These are phyloP conservation scores for Piaya cayana DNA, from an alignment of 2,113 vertebrate species.

Conservation along the genomic window DNA sequence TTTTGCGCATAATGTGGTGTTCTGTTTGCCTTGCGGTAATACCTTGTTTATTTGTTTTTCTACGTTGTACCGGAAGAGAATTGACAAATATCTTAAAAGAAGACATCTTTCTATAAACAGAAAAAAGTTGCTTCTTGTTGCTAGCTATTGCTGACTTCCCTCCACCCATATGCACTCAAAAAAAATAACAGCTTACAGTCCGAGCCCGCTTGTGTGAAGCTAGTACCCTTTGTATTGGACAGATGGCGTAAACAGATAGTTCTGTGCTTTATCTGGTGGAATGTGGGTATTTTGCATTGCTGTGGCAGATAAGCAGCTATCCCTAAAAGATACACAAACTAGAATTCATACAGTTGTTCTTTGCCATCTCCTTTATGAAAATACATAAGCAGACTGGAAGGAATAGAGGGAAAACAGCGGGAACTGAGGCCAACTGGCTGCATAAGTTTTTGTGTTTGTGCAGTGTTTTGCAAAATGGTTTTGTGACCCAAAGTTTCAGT, in stretches of 20 bases:
- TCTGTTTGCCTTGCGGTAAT: conserved; percentile 8
- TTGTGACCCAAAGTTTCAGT: neutral
- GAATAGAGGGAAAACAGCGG: neutral
- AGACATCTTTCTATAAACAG: neutral
- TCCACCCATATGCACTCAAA: neutral
- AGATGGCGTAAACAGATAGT: neutral
- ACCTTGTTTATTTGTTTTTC: neutral
- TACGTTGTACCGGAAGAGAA: neutral
- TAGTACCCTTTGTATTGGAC: neutral
- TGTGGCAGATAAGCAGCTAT: neutral
- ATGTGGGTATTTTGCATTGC: neutral
- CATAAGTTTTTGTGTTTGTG: accelerated
- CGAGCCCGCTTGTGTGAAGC: neutral
- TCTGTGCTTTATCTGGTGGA: neutral
- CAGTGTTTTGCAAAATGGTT: neutral
- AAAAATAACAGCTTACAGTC: neutral
- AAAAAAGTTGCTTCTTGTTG: neutral
- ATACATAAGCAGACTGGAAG: neutral
- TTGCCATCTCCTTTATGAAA: neutral
- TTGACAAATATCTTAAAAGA: neutral
- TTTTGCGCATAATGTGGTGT: neutral
- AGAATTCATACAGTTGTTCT: neutral
- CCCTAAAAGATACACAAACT: neutral
- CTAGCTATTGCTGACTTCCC: neutral
- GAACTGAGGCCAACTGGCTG: neutral